These are phyloP conservation scores for Bungarus multicinctus DNA, from an alignment of 2,113 vertebrate species.

Conservation along the genomic window DNA sequence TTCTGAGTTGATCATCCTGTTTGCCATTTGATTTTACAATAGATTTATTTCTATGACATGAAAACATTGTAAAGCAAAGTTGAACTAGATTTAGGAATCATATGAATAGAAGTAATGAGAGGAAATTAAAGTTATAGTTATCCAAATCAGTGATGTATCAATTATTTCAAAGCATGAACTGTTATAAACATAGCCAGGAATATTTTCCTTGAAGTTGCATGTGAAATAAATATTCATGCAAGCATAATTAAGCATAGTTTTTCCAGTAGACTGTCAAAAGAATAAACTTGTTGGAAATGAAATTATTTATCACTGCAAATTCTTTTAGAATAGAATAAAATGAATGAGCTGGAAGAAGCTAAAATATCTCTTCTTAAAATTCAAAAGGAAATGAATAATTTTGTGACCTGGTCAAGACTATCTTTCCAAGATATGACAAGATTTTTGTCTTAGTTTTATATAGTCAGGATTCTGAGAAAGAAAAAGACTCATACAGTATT, in stretches of 20 bases:
- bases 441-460: background rate
- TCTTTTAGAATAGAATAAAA: background rate
- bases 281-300: background rate
- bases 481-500: background rate
- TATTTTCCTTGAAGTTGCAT: background rate
- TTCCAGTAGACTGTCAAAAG: background rate
- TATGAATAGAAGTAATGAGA: background rate
- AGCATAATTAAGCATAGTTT: background rate
- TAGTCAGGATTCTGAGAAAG: background rate
- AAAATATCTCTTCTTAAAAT: background rate
- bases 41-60: conserved; percentile 8
- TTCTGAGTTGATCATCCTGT: conserved; percentile 2
- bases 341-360: background rate
- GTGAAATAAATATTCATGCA: background rate
- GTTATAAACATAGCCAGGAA: background rate
- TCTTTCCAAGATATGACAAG: background rate
- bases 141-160: background rate
- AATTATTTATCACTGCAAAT: background rate
- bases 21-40: conserved; percentile 23
- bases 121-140: conserved; percentile 10
- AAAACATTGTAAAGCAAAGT: conserved; percentile 6
- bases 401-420: background rate
- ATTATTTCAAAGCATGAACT: background rate
- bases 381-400: background rate
- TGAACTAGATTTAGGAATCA: conserved; percentile 7